Base-by-base conservation (phyloP, 2,888 invertebrate species). In the Pyrrhosoma nymphula region DNA sequence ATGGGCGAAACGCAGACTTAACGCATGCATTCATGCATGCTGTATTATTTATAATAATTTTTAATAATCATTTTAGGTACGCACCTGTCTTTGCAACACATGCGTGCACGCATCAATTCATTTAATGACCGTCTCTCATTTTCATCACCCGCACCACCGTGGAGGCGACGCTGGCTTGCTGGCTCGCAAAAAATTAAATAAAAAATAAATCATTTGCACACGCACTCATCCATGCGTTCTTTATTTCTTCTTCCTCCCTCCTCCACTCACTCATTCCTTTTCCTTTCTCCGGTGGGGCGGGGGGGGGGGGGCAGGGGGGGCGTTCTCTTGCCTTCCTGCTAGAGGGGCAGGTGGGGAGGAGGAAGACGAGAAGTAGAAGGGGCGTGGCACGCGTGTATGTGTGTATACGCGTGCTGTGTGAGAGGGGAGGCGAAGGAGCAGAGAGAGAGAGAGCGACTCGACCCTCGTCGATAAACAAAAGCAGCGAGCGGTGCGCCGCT, bases 391-490 rank as follows among this genome's bases (percentile, higher is more conserved):
- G 47, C 47, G 47, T 47, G 8, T 47, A 47, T 60, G 60, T 60
- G 60, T 60, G 20, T 20, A 60, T 18, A 90, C 55, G 90, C 55
- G 56, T 56, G 88, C 20, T 23, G 55, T n/a, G 55, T 20, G 69
- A n/a, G 69, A n/a, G 20, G 39, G 55, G 26, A 47, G 14, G 26
- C 26, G 39, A 14, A 35, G 89, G 55, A 89, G 55, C 39, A n/a
- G 60, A 16, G 16, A 47, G 47, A 47, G 47, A 47, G 47, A 47
- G 47, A 47, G 56, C 60, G 90, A 82, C 30, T 82, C 82, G 35
- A 82, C 82, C 14, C 91, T 26, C 55, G 30, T 91, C 60, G 63
- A 60, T 91, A 91, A 91, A 91, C 60, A 35, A 91, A 90, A 90
- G 90, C 90, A 56, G 30, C 56, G 47, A 47, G 60, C 60, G 60